phyloP scores from a whole-genome alignment of 1,140 invertebrate genomes.

The Gerris buenoi region DNA sequence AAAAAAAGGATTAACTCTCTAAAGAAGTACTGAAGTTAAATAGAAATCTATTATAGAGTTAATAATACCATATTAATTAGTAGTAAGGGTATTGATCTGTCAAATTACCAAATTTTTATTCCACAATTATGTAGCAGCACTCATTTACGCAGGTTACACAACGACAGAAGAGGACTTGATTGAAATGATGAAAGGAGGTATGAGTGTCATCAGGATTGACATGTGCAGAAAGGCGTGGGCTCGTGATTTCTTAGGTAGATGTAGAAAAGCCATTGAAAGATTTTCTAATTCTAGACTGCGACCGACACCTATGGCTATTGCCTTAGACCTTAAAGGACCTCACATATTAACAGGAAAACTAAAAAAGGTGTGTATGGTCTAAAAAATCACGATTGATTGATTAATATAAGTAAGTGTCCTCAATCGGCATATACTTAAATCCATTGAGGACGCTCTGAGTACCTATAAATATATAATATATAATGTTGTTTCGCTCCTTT shows the following conservation, averaged over 20 bases:
- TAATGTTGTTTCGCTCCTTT: background rate
- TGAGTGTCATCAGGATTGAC: conserved; percentile 11
- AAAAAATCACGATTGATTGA: background rate
- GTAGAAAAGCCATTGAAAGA: conserved; percentile 3
- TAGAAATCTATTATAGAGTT: background rate
- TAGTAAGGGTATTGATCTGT: background rate
- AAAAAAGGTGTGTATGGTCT: conserved; percentile 7
- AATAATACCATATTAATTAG: background rate
- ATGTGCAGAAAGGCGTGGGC: background rate
- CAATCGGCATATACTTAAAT: background rate
- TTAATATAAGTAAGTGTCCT: background rate
- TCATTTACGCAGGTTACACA: background rate
- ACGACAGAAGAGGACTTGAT: background rate
- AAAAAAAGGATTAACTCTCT: background rate
- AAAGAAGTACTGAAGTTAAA: background rate
- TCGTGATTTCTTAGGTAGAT: conserved; percentile 2
- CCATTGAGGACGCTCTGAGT: background rate
- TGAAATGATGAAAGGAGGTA: conserved; percentile 13
- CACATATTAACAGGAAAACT: conserved; percentile 14
- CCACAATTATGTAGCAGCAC: background rate
- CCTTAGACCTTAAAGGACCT: conserved; percentile 11
- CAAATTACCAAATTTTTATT: background rate
- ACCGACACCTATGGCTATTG: conserved; percentile 10
- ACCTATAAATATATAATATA: background rate
- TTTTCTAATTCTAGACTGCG: background rate